These are phyloP conservation scores for Agrochola lota DNA, from an alignment of 2,888 invertebrate genomes.

Conservation along the genomic window DNA sequence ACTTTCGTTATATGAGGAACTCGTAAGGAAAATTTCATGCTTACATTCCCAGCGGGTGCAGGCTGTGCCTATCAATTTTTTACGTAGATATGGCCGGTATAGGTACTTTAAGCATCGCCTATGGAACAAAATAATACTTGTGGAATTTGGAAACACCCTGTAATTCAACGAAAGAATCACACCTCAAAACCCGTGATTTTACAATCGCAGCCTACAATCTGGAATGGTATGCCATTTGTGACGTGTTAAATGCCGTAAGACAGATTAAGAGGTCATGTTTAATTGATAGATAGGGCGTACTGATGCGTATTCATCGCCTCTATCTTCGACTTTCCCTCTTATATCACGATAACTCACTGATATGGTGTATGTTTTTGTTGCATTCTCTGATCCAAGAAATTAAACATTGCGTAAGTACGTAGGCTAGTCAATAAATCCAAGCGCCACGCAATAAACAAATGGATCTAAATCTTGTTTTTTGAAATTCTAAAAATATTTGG, in stretches of 20 bases:
- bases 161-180: not conserved
- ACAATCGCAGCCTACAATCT: conserved; percentile 12
- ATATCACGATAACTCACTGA: conserved; percentile 28
- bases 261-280: conserved; percentile 32
- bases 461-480: not conserved
- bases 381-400: conserved; percentile 6
- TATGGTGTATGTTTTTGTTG: conserved; percentile 12
- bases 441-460: not conserved
- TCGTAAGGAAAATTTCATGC: too few species aligned
- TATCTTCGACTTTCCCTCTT: conserved; percentile 52
- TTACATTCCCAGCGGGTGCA: too few species aligned
- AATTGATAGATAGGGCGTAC: conserved; percentile 45
- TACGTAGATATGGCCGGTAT: too few species aligned
- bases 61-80: too few species aligned
- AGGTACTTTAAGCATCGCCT: too few species aligned
- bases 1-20: too few species aligned
- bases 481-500: not conserved
- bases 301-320: conserved; percentile 15
- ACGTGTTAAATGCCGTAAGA: conserved; percentile 8
- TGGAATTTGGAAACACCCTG: not conserved
- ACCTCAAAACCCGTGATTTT: not conserved
- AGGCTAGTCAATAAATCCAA: not conserved
- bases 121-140: not conserved
- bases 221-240: conserved; percentile 13
- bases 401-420: conserved; percentile 6